Evolutionary conservation across 1,140 invertebrate species (phyloP).

Genomic region (Argopecten irradians): DNA sequence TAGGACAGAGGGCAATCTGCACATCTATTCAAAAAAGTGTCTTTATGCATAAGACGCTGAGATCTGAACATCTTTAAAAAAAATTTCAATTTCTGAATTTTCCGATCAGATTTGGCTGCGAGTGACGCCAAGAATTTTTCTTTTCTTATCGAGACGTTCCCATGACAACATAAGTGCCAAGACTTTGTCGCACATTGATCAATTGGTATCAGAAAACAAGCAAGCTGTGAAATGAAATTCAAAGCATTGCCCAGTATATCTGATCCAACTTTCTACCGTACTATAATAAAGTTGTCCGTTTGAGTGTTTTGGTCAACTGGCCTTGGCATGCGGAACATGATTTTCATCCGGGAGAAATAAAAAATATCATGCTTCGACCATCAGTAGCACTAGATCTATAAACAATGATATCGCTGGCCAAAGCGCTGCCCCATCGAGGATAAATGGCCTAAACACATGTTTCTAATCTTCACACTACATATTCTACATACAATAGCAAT

Average conservation of each 20-base stretch:
- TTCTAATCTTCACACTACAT: neutral
- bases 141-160: neutral
- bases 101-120: neutral
- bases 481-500: conserved; percentile 9
- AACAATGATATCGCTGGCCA: neutral
- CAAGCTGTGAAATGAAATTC: neutral
- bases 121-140: neutral
- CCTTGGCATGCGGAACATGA: neutral
- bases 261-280: neutral
- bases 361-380: neutral
- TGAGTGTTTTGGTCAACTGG: conserved; percentile 7
- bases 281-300: neutral
- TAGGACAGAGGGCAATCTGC: no score
- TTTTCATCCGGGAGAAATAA: neutral
- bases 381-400: neutral
- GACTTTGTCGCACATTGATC: neutral
- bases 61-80: neutral
- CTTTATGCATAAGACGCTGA: no score
- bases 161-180: conserved; percentile 6
- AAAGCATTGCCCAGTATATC: neutral
- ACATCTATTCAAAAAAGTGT: neutral
- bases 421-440: neutral
- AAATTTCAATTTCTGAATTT: neutral
- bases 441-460: neutral
- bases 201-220: neutral